Conservation (phyloP, 2,113 vertebrate genomes). For the Tragelaphus imberbis region DNA sequence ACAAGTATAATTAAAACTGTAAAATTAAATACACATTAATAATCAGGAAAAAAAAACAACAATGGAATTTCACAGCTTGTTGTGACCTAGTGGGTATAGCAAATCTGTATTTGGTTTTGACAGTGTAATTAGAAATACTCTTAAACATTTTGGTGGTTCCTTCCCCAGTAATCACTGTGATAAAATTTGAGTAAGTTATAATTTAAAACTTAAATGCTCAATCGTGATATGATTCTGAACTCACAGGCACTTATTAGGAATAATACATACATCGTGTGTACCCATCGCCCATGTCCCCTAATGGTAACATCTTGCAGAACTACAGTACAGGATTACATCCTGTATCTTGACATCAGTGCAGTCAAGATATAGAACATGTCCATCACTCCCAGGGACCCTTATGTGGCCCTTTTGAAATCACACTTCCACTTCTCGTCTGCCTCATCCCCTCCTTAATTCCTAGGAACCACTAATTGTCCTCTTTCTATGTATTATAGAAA, state of each 20-base stretch:
- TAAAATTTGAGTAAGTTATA: neutral
- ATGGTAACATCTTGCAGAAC: neutral
- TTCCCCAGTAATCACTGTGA: neutral
- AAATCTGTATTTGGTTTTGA: neutral
- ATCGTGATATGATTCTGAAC: neutral
- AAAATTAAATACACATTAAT: neutral
- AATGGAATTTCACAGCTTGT: neutral
- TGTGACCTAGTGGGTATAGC: neutral
- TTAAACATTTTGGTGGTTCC: neutral
- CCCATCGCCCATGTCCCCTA: neutral
- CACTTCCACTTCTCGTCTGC: neutral
- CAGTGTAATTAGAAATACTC: neutral
- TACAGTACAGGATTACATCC: neutral
- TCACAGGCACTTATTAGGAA: neutral
- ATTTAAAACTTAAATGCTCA: neutral
- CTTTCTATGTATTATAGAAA: neutral
- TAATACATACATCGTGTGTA: neutral
- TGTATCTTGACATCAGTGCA: neutral
- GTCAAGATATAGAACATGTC: neutral
- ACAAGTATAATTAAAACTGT: neutral
- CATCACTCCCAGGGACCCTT: neutral
- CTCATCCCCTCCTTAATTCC: neutral
- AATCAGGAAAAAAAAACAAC: neutral
- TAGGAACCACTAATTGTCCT: neutral
- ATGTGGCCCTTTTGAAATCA: neutral